Conservation (phyloP, 2,888 invertebrate genomes). For the Zygaena filipendulae region DNA sequence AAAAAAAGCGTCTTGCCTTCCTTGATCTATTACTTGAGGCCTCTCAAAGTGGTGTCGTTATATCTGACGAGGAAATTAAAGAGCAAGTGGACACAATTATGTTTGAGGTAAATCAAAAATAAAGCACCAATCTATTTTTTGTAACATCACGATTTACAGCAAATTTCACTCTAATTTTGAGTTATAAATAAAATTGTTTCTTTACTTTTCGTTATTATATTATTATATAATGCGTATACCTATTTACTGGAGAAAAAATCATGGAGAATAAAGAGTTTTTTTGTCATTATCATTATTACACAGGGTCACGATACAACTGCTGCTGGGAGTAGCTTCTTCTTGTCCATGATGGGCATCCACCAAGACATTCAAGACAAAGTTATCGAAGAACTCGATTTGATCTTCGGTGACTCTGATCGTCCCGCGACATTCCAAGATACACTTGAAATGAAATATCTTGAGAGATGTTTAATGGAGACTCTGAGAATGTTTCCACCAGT, state of each 20-base stretch:
- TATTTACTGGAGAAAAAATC: too few species aligned
- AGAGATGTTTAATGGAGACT: slow-evolving; percentile 84
- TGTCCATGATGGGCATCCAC: slow-evolving; percentile 81
- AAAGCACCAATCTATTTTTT: too few species aligned
- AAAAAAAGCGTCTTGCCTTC: slow-evolving; percentile 87
- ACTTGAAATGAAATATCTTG: slow-evolving; percentile 86
- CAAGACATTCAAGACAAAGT: slow-evolving; percentile 79
- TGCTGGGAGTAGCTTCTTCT: slow-evolving; percentile 82
- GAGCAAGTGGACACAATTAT: slow-evolving; percentile 89
- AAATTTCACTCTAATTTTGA: too few species aligned
- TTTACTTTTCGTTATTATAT: too few species aligned
- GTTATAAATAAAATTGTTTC: too few species aligned
- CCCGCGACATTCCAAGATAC: slow-evolving; percentile 84
- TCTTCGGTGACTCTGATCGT: slow-evolving; percentile 81
- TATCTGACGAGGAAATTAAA: slow-evolving; percentile 81
- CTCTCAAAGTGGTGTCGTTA: slow-evolving; percentile 75
- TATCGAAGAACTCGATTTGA: slow-evolving; percentile 76
- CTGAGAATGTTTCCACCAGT: slow-evolving; percentile 84
- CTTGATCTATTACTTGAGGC: slow-evolving; percentile 86
- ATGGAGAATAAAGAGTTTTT: too few species aligned
- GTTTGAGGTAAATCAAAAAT: slow-evolving; percentile 88
- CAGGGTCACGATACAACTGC: slow-evolving; percentile 86
- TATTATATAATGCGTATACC: too few species aligned
- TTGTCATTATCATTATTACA: too few species aligned
- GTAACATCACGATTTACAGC: too few species aligned